Evolutionary conservation across 2,797 vertebrate species (phyloP), one percentile per base, ranked within the genome.

Genomic region (Crenuchus spilurus): DNA sequence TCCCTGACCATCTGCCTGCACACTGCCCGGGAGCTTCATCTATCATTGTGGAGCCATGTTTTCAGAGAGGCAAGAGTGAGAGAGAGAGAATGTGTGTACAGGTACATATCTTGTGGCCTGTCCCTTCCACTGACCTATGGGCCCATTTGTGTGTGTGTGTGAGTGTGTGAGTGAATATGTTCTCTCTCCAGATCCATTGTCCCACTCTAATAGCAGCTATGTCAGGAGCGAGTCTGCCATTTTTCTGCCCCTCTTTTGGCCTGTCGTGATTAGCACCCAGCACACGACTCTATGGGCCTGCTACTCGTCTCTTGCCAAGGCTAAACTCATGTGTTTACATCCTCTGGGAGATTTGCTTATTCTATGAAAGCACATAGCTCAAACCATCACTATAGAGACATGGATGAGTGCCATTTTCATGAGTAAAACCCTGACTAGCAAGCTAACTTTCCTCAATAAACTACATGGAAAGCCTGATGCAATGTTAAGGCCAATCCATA

Each of bases 1-100:
- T 98, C 96, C 95, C 90, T 94, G 96, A 98, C 95, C 96, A 98
- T 98, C 96, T 97, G 95, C 95, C 96, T 95, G 94, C 95, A 95
- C 95, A 94, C 93, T 94, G 94, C 93, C 92, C 91, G 93, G 94
- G 94, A 92, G 94, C 94, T 95, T 94, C 95, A 97, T 99, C 96
- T 94, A 97, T 98, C 96, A 97, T 88, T 58, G 75, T 71, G 64
- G 57, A 76, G 72, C 60, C 68, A 76, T 46, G 68, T 76, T 76
- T 76, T 76, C 57, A 76, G 58, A 70, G 37, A 64, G 22, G 8
- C 1, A 9, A 35, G 54, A 58, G 31, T 20, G 31, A 57, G 33
- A 22, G 18, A 37, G 11, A 37, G 33, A 35, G n/a, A 48, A 55
- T 70, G 66, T 51, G 18, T 66, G 71, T 82, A 75, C 70, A 71